These are phyloP conservation scores for Riparia riparia DNA, from an alignment of 2,113 vertebrate genomes.

Conservation along the genomic window DNA sequence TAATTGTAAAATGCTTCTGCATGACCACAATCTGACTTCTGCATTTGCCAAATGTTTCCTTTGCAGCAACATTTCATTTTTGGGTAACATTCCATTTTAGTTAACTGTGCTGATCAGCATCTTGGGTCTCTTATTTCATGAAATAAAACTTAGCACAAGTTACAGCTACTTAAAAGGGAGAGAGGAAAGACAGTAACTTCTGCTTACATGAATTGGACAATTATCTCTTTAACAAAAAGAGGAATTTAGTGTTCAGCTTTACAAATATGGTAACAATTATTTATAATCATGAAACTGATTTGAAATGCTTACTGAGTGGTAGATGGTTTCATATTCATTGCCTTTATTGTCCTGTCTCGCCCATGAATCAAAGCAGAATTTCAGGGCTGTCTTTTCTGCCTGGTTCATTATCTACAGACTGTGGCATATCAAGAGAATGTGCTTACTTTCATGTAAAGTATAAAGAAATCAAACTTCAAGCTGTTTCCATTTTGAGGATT, in stretches of 20 bases:
- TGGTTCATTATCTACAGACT: constrained; percentile 57
- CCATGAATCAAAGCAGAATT: constrained; percentile 59
- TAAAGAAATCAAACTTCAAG: constrained; percentile 67
- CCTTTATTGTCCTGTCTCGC: constrained; percentile 16
- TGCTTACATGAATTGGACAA: constrained; percentile 2
- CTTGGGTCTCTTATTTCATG: constrained; percentile 29
- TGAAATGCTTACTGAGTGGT: constrained; percentile 47
- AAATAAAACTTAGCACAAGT: constrained; percentile 19
- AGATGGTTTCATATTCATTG: constrained; percentile 22
- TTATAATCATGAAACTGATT: constrained; percentile 43
- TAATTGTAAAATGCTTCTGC: not conserved
- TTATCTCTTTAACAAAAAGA: constrained; percentile 55
- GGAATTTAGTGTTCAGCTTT: constrained; percentile 38
- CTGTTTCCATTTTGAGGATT: constrained; percentile 55
- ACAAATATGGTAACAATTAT: constrained; percentile 53
- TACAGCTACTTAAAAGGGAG: constrained; percentile 14
- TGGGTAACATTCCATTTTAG: constrained; percentile 19
- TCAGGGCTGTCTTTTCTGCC: constrained; percentile 45
- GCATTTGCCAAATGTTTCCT: constrained; percentile 35
- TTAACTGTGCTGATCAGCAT: constrained; percentile 40
- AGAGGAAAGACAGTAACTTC: not conserved
- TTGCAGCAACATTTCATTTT: constrained; percentile 35
- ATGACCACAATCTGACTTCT: constrained; percentile 37
- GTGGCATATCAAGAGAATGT: constrained; percentile 58
- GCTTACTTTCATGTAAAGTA: constrained; percentile 60